Conservation (phyloP, 2,888 invertebrate species). For the Orthosia cruda region DNA sequence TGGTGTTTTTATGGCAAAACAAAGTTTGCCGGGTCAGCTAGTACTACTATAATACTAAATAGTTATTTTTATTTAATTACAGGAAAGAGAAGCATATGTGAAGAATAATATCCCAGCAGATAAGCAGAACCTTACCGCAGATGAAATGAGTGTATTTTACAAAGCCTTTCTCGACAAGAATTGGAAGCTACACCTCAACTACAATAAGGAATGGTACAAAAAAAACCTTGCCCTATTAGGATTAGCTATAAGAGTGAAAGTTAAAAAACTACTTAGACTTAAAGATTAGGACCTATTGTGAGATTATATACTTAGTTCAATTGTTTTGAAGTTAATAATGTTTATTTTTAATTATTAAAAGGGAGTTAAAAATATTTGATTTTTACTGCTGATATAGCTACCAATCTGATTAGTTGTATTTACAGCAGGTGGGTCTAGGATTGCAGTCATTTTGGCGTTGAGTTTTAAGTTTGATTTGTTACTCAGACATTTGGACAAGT, state of each 20-base stretch:
- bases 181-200: constrained; percentile 94
- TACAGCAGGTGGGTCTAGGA: not conserved
- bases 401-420: not conserved
- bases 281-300: constrained; percentile 68
- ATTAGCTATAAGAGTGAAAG: constrained; percentile 92
- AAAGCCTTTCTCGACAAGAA: constrained; percentile 96
- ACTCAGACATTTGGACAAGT: not conserved
- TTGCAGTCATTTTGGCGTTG: not conserved
- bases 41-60: too few relatives aligned
- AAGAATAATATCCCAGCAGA: constrained; percentile 86
- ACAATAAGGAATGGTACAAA: constrained; percentile 96
- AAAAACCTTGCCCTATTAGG: constrained; percentile 94
- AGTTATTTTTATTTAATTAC: constrained; percentile 55
- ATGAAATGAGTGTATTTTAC: constrained; percentile 97
- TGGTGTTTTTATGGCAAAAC: too few relatives aligned
- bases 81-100: constrained; percentile 92
- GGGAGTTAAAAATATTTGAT: not conserved
- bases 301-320: constrained; percentile 42
- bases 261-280: constrained; percentile 83
- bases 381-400: constrained; percentile 1
- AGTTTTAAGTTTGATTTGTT: not conserved
- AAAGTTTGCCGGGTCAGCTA: too few relatives aligned
- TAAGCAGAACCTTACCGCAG: constrained; percentile 93
- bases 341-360: constrained; percentile 60
- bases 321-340: constrained; percentile 50